Conservation (phyloP, 2,888 invertebrate species). For the Bellardia bayeri region DNA sequence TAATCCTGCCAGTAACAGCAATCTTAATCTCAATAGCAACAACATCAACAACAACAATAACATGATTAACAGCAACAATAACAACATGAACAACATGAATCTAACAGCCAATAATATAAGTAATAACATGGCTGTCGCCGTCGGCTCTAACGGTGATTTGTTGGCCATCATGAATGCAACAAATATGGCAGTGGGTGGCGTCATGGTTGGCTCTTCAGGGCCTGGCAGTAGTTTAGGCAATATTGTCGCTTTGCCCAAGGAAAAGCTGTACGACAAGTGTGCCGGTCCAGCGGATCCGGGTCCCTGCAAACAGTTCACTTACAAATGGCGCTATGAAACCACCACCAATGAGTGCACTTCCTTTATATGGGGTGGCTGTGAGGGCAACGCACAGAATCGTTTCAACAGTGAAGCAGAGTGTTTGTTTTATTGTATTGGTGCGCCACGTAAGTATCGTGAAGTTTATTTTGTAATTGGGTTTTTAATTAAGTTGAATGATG, state of each 20-base stretch:
- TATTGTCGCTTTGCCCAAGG: slow-evolving; percentile 78
- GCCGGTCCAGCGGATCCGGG: slow-evolving; percentile 85
- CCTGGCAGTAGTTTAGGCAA: slow-evolving; percentile 66
- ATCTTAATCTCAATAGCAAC: slow-evolving; percentile 64
- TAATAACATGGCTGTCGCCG: slow-evolving; percentile 56
- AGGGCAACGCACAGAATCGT: slow-evolving; percentile 88
- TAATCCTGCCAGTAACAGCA: slow-evolving; percentile 67
- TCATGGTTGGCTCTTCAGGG: background rate
- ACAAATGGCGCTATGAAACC: slow-evolving; percentile 88
- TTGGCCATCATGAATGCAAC: slow-evolving; percentile 57
- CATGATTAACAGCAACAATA: slow-evolving; percentile 58
- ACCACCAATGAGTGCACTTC: slow-evolving; percentile 86
- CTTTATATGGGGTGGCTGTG: slow-evolving; percentile 89
- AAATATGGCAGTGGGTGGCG: slow-evolving; percentile 64
- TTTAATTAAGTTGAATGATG: background rate
- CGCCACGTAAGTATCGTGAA: slow-evolving; percentile 84
- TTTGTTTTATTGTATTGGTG: slow-evolving; percentile 87
- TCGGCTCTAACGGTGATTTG: slow-evolving; percentile 56
- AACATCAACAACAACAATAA: slow-evolving; percentile 36
- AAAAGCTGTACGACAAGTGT: slow-evolving; percentile 83
- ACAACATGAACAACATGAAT: slow-evolving; percentile 70
- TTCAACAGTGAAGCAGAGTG: slow-evolving; percentile 89
- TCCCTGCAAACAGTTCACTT: slow-evolving; percentile 87
- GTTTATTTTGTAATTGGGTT: slow-evolving; percentile 14
- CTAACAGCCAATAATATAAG: slow-evolving; percentile 68